These are phyloP conservation scores for Drosophila monieri DNA, from an alignment of 2,888 invertebrate genomes.

Conservation along the genomic window DNA sequence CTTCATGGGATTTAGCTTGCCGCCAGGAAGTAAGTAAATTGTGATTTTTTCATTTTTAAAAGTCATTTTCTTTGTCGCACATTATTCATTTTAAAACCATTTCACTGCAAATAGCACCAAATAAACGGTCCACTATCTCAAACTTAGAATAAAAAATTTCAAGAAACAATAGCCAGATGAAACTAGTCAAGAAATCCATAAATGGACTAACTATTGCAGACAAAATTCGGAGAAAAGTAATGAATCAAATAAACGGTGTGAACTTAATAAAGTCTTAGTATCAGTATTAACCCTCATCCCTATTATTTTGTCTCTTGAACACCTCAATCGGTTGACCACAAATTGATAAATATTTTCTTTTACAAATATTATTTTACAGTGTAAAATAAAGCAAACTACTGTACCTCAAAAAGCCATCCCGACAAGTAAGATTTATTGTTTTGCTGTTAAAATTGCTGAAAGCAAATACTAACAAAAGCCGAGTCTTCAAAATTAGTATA, in stretches of 20 bases:
- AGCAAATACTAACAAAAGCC: slow-evolving; percentile 68
- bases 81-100: background rate
- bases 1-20: slow-evolving; percentile 81
- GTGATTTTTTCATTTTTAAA: background rate
- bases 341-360: slow-evolving; percentile 28
- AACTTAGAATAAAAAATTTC: background rate
- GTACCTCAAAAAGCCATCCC: slow-evolving; percentile 33
- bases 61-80: slow-evolving; percentile 1
- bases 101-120: background rate
- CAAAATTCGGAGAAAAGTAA: slow-evolving; percentile 2
- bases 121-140: background rate
- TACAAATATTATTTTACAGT: slow-evolving; percentile 59
- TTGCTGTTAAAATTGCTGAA: slow-evolving; percentile 9
- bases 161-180: background rate
- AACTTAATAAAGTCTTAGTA: background rate
- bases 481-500: slow-evolving; percentile 43
- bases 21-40: slow-evolving; percentile 82
- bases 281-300: background rate
- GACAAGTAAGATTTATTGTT: slow-evolving; percentile 60
- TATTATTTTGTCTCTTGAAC: background rate
- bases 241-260: background rate
- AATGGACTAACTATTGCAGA: background rate
- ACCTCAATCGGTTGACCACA: background rate
- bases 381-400: slow-evolving; percentile 58
- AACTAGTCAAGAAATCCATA: background rate